Evolutionary conservation across 2,113 vertebrate species (phyloP).

Genomic region (Platichthys flesus): DNA sequence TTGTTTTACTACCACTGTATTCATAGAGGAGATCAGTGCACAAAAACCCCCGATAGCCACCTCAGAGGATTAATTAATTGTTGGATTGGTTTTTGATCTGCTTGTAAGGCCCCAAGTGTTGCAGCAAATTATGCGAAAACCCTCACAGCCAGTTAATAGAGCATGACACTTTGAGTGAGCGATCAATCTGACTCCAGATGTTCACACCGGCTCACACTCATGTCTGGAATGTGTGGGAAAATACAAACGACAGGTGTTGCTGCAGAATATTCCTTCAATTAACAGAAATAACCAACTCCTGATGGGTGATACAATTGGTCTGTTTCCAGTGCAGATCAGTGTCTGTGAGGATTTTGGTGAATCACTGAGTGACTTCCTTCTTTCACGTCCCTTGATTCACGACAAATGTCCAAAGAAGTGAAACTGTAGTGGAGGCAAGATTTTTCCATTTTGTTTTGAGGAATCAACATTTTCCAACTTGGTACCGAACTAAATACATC

Average conservation of each 20-base stretch:
- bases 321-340: not conserved
- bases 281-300: not conserved
- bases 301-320: not conserved
- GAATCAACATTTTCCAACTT: not conserved
- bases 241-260: slow-evolving; percentile 14
- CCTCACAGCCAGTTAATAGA: slow-evolving; percentile 62
- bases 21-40: slow-evolving; percentile 4
- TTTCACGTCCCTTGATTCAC: slow-evolving; percentile 41
- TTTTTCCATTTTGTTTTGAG: slow-evolving; percentile 19
- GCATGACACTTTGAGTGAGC: slow-evolving; percentile 53
- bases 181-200: slow-evolving; percentile 47
- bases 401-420: slow-evolving; percentile 31
- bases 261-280: not conserved
- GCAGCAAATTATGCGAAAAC: slow-evolving; percentile 53
- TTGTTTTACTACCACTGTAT: not conserved
- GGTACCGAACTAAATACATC: not conserved
- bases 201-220: slow-evolving; percentile 37
- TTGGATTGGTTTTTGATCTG: slow-evolving; percentile 59
- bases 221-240: slow-evolving; percentile 48
- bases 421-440: slow-evolving; percentile 27
- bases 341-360: slow-evolving; percentile 9
- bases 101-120: slow-evolving; percentile 53
- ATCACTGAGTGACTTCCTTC: slow-evolving; percentile 38
- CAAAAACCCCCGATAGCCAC: slow-evolving; percentile 40
- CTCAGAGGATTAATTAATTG: slow-evolving; percentile 59